Percentiles rank a stretch among this genome's conserved stretches.
phyloP scores from a whole-genome alignment of 2,113 vertebrate genomes.

The Numenius arquata region DNA sequence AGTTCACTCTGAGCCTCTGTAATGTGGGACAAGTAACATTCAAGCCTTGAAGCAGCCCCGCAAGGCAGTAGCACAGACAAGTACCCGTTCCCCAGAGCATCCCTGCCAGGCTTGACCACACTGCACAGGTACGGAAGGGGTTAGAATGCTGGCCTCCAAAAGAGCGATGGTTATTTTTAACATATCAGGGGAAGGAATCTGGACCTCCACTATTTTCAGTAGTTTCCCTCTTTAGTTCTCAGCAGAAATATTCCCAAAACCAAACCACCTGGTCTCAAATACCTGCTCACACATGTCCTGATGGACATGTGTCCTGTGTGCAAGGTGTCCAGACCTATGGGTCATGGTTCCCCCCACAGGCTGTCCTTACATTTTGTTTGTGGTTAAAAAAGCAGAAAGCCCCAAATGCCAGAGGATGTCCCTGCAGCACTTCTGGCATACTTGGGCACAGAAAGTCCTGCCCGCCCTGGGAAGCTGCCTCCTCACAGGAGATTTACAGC shows the following conservation, averaged over 20 bases:
- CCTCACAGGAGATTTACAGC: not conserved
- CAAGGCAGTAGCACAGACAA: not conserved
- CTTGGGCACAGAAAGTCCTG: not conserved
- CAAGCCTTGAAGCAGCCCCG: not conserved
- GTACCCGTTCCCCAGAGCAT: not conserved
- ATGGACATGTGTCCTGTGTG: rapidly evolving
- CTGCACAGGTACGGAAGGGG: not conserved
- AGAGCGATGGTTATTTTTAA: not conserved
- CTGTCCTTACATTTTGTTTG: not conserved
- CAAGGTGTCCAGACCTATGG: not conserved
- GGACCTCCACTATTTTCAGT: not conserved
- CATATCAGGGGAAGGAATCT: not conserved
- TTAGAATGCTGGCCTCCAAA: not conserved
- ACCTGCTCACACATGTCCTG: rapidly evolving
- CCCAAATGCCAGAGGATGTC: not conserved
- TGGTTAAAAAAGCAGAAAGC: not conserved
- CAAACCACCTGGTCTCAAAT: not conserved
- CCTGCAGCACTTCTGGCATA: not conserved
- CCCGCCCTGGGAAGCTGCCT: rapidly evolving
- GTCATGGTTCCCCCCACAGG: rapidly evolving
- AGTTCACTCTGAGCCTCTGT: not conserved
- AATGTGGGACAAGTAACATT: not conserved
- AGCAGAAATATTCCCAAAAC: not conserved
- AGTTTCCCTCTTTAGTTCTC: not conserved
- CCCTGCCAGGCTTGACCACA: rapidly evolving